These are phyloP conservation scores for Collichthys lucidus DNA, from an alignment of 2,113 vertebrate genomes.

Conservation along the genomic window DNA sequence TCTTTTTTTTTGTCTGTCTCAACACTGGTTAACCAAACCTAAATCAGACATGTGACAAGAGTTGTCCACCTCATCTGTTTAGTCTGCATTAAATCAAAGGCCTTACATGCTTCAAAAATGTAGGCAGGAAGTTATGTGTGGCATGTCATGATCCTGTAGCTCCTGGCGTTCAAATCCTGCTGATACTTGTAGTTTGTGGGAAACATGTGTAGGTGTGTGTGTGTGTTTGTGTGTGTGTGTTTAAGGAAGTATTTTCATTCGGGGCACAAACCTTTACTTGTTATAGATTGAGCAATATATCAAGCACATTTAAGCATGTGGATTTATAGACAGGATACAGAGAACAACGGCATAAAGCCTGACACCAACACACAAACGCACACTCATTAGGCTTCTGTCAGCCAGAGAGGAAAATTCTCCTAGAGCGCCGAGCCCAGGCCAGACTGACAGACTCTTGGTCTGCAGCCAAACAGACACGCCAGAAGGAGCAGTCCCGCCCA, in stretches of 20 bases:
- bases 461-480: slow-evolving; percentile 30
- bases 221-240: slow-evolving; percentile 22
- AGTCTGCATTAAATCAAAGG: slow-evolving; percentile 74
- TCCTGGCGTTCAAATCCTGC: slow-evolving; percentile 42
- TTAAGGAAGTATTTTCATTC: slow-evolving; percentile 24
- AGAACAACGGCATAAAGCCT: background rate
- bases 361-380: background rate
- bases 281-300: background rate
- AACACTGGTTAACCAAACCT: slow-evolving; percentile 63
- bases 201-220: slow-evolving; percentile 13
- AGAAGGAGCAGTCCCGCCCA: background rate
- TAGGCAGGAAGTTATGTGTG: slow-evolving; percentile 51
- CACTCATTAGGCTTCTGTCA: slow-evolving; percentile 29
- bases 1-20: slow-evolving; percentile 36
- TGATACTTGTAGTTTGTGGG: slow-evolving; percentile 43
- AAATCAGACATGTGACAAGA: slow-evolving; percentile 51
- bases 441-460: slow-evolving; percentile 40
- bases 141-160: slow-evolving; percentile 16
- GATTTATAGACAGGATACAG: background rate
- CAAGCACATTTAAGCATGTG: background rate
- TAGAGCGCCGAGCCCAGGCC: background rate
- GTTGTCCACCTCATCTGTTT: slow-evolving; percentile 72
- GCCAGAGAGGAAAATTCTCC: slow-evolving; percentile 30
- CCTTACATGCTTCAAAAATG: slow-evolving; percentile 32
- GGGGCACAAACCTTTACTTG: slow-evolving; percentile 10